Percentiles rank a stretch among this genome's conserved stretches.
phyloP scores from a whole-genome alignment of 2,113 vertebrate species.

The Synodontis membranacea region DNA sequence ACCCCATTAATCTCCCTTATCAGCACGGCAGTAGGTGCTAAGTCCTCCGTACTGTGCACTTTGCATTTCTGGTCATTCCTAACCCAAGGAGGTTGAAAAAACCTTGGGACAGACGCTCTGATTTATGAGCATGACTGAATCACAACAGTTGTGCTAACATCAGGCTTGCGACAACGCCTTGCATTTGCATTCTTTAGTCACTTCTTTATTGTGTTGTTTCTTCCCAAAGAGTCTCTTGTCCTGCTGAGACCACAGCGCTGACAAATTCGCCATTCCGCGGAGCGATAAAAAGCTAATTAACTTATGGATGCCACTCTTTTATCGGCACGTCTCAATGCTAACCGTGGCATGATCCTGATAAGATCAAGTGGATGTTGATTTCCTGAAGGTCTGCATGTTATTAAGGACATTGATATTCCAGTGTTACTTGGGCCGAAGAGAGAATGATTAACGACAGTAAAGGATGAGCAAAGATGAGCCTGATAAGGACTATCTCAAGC shows the following conservation, averaged over 20 bases:
- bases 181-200: conserved; percentile 58
- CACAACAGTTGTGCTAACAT: conserved; percentile 51
- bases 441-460: conserved; percentile 44
- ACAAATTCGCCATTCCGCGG: conserved; percentile 74
- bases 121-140: conserved; percentile 62
- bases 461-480: conserved; percentile 25
- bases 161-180: conserved; percentile 56
- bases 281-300: conserved; percentile 83
- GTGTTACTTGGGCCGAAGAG: conserved; percentile 11
- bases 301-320: conserved; percentile 73
- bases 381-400: conserved; percentile 38
- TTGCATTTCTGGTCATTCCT: conserved; percentile 67
- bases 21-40: conserved; percentile 71
- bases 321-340: conserved; percentile 68
- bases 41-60: conserved; percentile 68
- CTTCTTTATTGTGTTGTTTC: conserved; percentile 67
- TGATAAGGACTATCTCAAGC: conserved; percentile 22
- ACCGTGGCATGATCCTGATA: conserved; percentile 72
- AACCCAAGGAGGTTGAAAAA: conserved; percentile 72
- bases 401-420: conserved; percentile 39
- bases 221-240: conserved; percentile 64
- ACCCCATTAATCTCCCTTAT: conserved; percentile 83
- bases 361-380: conserved; percentile 63
- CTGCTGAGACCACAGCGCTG: conserved; percentile 65
- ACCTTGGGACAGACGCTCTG: conserved; percentile 61